These are phyloP conservation scores for Stichopus chloronotus DNA, from an alignment of 35 echinoderm and acorn worm species.

Conservation along the genomic window DNA sequence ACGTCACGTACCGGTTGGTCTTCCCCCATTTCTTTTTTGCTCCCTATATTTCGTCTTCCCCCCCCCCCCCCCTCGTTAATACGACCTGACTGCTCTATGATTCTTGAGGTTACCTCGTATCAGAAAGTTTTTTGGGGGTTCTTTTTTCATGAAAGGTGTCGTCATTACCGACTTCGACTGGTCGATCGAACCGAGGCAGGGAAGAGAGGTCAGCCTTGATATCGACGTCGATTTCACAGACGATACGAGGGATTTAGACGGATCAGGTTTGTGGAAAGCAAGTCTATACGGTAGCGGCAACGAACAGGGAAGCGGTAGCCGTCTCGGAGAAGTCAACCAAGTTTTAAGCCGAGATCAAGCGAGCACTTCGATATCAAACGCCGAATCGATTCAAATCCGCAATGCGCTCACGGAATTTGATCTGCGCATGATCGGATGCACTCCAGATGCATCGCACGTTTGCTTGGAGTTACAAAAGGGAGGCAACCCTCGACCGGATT, in stretches of 20 bases:
- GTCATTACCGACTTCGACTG: conserved; percentile 60
- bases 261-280: conserved; percentile 67
- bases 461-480: conserved; percentile 32
- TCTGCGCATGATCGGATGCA: conserved; percentile 24
- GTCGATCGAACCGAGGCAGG: conserved; percentile 46
- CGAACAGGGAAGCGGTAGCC: conserved; percentile 45
- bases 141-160: conserved; percentile 54
- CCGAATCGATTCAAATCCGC: conserved; percentile 36
- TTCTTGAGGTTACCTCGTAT: no score
- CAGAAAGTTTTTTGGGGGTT: no score
- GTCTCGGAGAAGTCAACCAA: conserved; percentile 52
- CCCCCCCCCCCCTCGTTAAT: no score
- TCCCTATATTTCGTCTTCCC: no score
- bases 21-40: no score
- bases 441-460: not conserved
- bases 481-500: conserved; percentile 18
- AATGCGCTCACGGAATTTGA: conserved; percentile 31
- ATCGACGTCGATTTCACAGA: conserved; percentile 63
- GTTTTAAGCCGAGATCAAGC: conserved; percentile 64
- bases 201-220: conserved; percentile 53
- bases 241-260: conserved; percentile 51
- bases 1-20: no score
- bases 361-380: conserved; percentile 27
- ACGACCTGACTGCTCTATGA: no score
- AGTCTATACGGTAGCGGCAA: conserved; percentile 73